Conservation (phyloP, 2,888 invertebrate genomes). For the Cistogaster globosa region DNA sequence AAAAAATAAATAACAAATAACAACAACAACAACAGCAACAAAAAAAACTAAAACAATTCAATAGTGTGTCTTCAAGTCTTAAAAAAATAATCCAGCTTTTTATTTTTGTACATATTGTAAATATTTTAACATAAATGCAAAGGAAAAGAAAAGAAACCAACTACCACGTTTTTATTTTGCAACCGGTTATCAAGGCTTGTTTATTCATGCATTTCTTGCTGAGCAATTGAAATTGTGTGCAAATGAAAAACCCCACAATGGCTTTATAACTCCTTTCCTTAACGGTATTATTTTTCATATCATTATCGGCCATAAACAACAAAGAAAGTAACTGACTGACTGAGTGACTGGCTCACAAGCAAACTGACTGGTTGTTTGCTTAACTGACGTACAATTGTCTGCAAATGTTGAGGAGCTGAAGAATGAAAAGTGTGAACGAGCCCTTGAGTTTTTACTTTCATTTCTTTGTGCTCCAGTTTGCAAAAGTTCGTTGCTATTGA, state of each 20-base stretch:
- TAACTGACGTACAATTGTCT: slow-evolving; percentile 30
- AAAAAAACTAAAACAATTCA: slow-evolving; percentile 27
- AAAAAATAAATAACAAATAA: slow-evolving; percentile 8
- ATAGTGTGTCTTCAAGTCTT: slow-evolving; percentile 61
- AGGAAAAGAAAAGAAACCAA: slow-evolving; percentile 63
- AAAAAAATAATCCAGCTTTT: slow-evolving; percentile 54
- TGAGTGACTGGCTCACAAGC: slow-evolving; percentile 1
- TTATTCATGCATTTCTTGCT: slow-evolving; percentile 64
- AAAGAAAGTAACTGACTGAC: slow-evolving; percentile 42
- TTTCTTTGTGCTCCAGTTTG: slow-evolving; percentile 74
- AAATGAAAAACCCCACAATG: slow-evolving; percentile 43
- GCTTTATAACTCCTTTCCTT: slow-evolving; percentile 66
- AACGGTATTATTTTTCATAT: slow-evolving; percentile 66
- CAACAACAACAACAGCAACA: background rate
- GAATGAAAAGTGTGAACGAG: slow-evolving; percentile 81
- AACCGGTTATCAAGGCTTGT: slow-evolving; percentile 63
- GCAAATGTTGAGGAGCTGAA: slow-evolving; percentile 23
- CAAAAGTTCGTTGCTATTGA: slow-evolving; percentile 71
- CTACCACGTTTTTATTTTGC: slow-evolving; percentile 62
- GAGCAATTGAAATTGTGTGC: slow-evolving; percentile 32
- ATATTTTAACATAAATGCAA: slow-evolving; percentile 39
- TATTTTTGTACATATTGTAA: slow-evolving; percentile 9
- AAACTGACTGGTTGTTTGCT: slow-evolving; percentile 7
- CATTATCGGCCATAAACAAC: slow-evolving; percentile 57
- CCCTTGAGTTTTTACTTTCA: slow-evolving; percentile 83